Evolutionary conservation across 2,113 vertebrate genomes (phyloP), one percentile per base, ranked within the genome.

Genomic region (Leucopsar rothschildi): DNA sequence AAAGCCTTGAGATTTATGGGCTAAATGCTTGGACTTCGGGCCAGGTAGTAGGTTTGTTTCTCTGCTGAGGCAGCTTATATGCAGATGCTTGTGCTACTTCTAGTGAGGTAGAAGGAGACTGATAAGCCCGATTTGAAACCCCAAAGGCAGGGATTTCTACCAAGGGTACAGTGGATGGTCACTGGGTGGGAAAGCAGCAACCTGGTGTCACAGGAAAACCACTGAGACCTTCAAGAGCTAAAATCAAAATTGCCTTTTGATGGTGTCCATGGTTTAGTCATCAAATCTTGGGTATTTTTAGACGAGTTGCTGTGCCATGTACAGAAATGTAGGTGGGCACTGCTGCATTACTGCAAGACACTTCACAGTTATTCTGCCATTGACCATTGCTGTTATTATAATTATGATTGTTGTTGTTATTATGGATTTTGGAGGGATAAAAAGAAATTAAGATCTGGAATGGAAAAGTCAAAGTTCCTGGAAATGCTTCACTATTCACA

Each of bases 1-100:
- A 88, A 88, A 95, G 42, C 82, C 85, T 86, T 90, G 68, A 96
- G 94, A 92, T 95, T 96, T 96, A 92, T 84, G 80, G 49, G 64
- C 88, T 94, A 93, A 96, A 90, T 86, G 88, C 82, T 90, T 71
- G 85, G 90, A 88, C 53, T 96, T 81, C 50, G 68, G 72, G 87
- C 56, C 64, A 76, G 72, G 76, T 21, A 95, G 59, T 47, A 45
- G 35, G 47, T 71, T 95, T 83, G 52, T 73, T 75, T 80, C 80
- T 90, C 71, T 83, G 52, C 88, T 96, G 71, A 92, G 71, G 64
- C 85, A 81, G 90, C 39, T 69, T 19, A 31, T 31, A 28, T 59
- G 60, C 56, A 93, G 47, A 21, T 22, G 31, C 29, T 66, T 72
- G 71, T 66, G 79, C 37, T 83, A 8, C 29, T 77, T 90, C 42